Evolutionary conservation across 1,140 invertebrate species (phyloP), one percentile per base, ranked within the genome.

Genomic region (Drosophila seguyi): DNA sequence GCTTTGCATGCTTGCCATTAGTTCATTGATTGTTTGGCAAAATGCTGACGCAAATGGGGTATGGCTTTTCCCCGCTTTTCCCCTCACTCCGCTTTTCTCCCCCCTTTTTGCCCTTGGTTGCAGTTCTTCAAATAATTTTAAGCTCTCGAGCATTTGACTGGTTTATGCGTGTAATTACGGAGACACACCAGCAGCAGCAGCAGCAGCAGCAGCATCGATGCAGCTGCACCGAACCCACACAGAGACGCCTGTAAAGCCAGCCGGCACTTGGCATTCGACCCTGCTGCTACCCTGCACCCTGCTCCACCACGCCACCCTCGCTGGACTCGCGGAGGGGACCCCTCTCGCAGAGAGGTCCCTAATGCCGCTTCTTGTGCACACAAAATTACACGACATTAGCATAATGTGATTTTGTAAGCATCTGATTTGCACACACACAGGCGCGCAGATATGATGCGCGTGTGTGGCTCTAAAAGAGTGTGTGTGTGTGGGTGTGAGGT

Each of bases 361-460:
- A 71, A 72, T 72, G 68, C 68, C 67, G 66, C 66, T 72, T 56
- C 74, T 60, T 67, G 56, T 53, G 73, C 79, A 60, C 77, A 81
- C 55, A 72, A 76, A 84, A 79, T 84, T 75, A 76, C 73, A 86
- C 45, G 77, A 74, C 82, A 85, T 85, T 85, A 85, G 81, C 81
- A 85, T 85, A 85, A 85, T 85, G 82, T 80, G 82, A 81, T 85
- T 74, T 75, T 74, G 53, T 80, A 81, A 85, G 81, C 73, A 81
- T 86, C 77, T 85, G 78, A 85, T 85, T 85, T 86, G 73, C 77
- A 58, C 62, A 38, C 79, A 69, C 31, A 36, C 50, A 25, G 25
- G 4, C 25, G 3, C 34, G 45, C 34, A 42, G 34, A 72, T 41
- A 60, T 27, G 52, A 45, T 62, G 56, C 45, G 62, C 27, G 60